phyloP scores from a whole-genome alignment of 2,113 vertebrate species.

The Corythoichthys haematopterus region DNA sequence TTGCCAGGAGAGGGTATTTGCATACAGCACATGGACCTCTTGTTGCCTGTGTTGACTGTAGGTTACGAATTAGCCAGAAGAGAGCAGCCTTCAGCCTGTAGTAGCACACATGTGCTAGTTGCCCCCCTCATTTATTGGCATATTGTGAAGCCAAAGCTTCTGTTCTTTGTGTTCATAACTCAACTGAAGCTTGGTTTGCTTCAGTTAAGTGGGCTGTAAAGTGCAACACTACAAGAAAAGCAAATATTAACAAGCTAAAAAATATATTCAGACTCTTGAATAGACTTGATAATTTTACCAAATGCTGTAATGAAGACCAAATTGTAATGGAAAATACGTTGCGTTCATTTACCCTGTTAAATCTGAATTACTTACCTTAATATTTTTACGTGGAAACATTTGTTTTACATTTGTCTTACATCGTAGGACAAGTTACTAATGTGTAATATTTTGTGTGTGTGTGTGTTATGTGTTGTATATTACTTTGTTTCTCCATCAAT shows the following conservation, averaged over 20 bases:
- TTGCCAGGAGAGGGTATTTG: too few species aligned
- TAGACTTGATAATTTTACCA: constrained; percentile 21
- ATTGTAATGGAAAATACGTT: constrained; percentile 16
- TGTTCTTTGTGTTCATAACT: constrained; percentile 39
- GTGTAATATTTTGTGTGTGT: constrained; percentile 38
- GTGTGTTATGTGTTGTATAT: constrained; percentile 1
- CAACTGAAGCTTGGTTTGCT: constrained; percentile 8
- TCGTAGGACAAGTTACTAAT: constrained; percentile 30
- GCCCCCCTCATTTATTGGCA: neutral
- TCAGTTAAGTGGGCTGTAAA: constrained; percentile 2
- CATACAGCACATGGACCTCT: too few species aligned
- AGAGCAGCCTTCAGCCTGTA: too few species aligned
- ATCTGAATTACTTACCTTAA: constrained; percentile 14
- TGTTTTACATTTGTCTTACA: constrained; percentile 19
- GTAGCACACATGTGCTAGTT: too few species aligned
- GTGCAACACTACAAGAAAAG: constrained; percentile 10
- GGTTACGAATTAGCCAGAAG: too few species aligned
- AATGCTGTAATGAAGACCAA: constrained; percentile 28
- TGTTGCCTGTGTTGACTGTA: too few species aligned
- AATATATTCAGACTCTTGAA: neutral
- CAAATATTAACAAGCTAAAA: neutral
- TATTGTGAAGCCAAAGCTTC: constrained; percentile 34
- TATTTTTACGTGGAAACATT: constrained; percentile 16
- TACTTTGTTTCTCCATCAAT: constrained; percentile 31
- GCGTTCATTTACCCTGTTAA: constrained; percentile 40